phyloP scores from a whole-genome alignment of 2,113 vertebrate genomes.

The Odontophorus gujanensis region DNA sequence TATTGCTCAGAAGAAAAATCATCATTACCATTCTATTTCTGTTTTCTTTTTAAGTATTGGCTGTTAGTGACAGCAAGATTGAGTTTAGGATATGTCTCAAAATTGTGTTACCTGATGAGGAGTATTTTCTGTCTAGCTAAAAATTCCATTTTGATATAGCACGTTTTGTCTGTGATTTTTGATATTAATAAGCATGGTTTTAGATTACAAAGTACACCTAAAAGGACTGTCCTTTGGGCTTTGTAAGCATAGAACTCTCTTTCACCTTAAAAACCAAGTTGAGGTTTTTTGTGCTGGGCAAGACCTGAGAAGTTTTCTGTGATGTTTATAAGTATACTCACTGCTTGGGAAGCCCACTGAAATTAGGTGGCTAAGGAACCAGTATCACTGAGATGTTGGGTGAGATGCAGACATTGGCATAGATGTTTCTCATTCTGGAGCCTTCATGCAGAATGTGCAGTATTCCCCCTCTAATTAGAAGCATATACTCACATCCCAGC shows the following conservation, averaged over 20 bases:
- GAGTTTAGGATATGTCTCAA: background rate
- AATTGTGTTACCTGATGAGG: background rate
- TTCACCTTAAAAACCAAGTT: background rate
- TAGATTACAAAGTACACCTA: background rate
- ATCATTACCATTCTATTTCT: background rate
- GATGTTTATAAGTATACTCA: background rate
- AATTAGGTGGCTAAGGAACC: background rate
- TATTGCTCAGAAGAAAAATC: background rate
- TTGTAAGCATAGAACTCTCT: background rate
- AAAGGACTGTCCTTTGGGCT: background rate
- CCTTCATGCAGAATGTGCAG: background rate
- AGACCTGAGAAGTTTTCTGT: background rate
- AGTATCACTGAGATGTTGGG: background rate
- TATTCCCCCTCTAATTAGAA: conserved; percentile 44
- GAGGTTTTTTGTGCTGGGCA: background rate
- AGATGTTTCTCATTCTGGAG: conserved; percentile 19
- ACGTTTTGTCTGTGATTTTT: background rate
- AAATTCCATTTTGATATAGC: background rate
- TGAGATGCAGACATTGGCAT: background rate
- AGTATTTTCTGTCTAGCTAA: background rate
- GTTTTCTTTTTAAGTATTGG: background rate
- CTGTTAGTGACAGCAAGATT: background rate
- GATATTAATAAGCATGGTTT: background rate
- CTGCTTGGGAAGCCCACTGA: background rate
- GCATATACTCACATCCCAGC: conserved; percentile 42